Evolutionary conservation across 1,140 invertebrate species (phyloP), one percentile per base, ranked within the genome.

Genomic region (Magallana ariakensis): DNA sequence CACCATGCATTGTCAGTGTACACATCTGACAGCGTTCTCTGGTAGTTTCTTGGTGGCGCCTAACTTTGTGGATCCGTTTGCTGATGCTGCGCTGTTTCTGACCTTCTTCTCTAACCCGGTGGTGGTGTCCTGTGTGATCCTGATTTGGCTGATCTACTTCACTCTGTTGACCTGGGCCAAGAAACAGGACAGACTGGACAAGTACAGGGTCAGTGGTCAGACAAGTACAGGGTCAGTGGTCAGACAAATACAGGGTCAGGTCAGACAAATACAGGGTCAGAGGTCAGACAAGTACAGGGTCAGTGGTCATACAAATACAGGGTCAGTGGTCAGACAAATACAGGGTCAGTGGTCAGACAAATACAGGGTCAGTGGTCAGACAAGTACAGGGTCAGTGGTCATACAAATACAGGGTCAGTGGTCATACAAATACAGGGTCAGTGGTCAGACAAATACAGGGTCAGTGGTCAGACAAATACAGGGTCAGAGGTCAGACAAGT

Each of bases 81-180:
- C 56, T 62, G 91, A 93, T 86, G 88, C 85, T 0, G 60, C 26
- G 1, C 80, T 92, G 8, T 92, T 91, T 82, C 58, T 89, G 57
- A 88, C 88, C 19, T 92, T 93, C 85, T 93, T 93, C 88, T 89
- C 90, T 19, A 93, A 93, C 70, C 92, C 92, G 9, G 88, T 92
- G 4, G 85, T 93, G 8, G 89, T 93, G 1, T 82, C 84, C 7
- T 57, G 87, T 3, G 90, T 92, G 0, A 53, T 92, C n/a, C 22
- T 90, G 6, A 83, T 92, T 1, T 93, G 92, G 92, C 22, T 90
- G 2, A 26, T 91, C 15, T 93, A 92, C 85, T 88, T 92, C 22
- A 75, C 89, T 22, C 56, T 90, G 0, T 53, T 93, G 15, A 85
- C 81, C 60, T 92, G 91, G 91, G 89, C 90, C 33, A 84, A 81